Evolutionary conservation across 2,113 vertebrate genomes (phyloP).

Genomic region (Capricornis sumatraensis): DNA sequence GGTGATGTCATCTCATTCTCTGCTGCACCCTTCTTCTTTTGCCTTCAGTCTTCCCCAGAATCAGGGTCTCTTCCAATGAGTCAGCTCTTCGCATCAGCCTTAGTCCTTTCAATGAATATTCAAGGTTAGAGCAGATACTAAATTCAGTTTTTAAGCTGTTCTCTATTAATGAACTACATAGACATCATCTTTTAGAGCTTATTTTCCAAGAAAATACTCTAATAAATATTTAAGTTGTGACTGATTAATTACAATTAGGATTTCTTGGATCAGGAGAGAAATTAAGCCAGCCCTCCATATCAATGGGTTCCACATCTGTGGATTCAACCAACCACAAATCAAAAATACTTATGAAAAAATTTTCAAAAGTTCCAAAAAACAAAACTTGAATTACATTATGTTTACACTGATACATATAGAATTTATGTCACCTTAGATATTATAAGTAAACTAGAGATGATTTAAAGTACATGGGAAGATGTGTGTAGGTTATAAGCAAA

Average conservation of each 20-base stretch:
- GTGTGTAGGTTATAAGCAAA: background rate
- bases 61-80: background rate
- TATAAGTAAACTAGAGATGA: background rate
- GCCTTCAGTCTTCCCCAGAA: background rate
- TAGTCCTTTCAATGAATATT: background rate
- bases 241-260: conserved; percentile 15
- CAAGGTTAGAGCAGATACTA: background rate
- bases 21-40: background rate
- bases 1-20: background rate
- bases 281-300: background rate
- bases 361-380: background rate
- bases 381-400: background rate
- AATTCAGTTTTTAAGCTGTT: background rate
- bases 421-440: background rate
- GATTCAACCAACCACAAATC: background rate
- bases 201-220: background rate
- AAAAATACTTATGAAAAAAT: background rate
- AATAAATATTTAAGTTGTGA: background rate
- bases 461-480: background rate
- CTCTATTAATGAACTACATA: background rate
- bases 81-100: background rate
- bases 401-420: background rate
- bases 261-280: background rate
- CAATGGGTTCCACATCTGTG: background rate
- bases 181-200: background rate